These are phyloP conservation scores for Rhynchophorus ferrugineus DNA, from an alignment of 1,140 invertebrate species.

Conservation along the genomic window DNA sequence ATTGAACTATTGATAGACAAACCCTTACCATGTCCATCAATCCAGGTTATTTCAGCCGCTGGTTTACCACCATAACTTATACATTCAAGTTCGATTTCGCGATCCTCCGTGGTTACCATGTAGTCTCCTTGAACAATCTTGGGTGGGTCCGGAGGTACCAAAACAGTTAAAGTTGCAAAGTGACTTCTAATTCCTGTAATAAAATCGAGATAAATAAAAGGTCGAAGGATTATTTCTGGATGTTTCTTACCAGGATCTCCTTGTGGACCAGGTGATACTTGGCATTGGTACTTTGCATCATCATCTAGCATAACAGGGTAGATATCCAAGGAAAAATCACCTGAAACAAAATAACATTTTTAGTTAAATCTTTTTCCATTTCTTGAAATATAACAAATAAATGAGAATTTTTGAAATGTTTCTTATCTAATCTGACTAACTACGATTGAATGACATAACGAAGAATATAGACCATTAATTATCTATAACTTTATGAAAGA, in stretches of 20 bases:
- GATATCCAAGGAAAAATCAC: conserved; percentile 81
- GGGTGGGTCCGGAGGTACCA: conserved; percentile 82
- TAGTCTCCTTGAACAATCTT: conserved; percentile 77
- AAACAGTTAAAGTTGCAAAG: conserved; percentile 74
- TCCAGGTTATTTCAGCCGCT: conserved; percentile 89
- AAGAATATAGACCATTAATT: no score
- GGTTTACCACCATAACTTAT: conserved; percentile 84
- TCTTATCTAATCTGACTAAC: no score
- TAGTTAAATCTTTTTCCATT: not conserved
- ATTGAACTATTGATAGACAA: no score
- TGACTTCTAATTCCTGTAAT: conserved; percentile 63
- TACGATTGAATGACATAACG: no score
- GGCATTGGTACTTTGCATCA: conserved; percentile 85
- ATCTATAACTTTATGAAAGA: no score
- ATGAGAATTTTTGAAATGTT: not conserved
- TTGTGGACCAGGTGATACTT: conserved; percentile 64
- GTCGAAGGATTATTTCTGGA: no score
- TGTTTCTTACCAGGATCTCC: conserved; percentile 53
- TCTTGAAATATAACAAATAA: not conserved
- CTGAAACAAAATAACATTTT: conserved; percentile 47
- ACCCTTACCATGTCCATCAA: conserved; percentile 64
- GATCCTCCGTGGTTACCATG: conserved; percentile 78
- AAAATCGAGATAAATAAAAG: not conserved
- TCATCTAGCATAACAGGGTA: conserved; percentile 82
- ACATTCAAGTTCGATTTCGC: conserved; percentile 83